phyloP scores from a whole-genome alignment of 2,888 invertebrate species.

The Pandemis corylana region DNA sequence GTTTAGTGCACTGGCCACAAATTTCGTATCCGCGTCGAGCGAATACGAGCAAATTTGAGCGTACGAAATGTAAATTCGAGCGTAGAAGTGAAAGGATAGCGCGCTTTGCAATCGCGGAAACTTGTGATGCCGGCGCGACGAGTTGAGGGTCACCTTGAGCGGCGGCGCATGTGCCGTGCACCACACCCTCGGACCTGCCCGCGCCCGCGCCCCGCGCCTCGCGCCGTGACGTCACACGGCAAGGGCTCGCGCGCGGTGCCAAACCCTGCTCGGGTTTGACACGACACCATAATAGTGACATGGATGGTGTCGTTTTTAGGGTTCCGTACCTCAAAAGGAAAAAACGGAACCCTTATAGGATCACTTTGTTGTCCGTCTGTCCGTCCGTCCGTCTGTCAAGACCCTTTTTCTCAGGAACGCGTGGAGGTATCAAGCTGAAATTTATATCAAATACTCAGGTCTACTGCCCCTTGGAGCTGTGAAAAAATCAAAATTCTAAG shows the following conservation, averaged over 20 bases:
- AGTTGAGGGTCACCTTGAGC: slow-evolving; percentile 81
- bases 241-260: slow-evolving; percentile 32
- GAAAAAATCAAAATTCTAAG: too few relatives aligned
- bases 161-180: slow-evolving; percentile 77
- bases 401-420: too few relatives aligned
- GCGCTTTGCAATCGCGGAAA: slow-evolving; percentile 42
- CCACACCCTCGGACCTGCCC: slow-evolving; percentile 74
- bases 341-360: too few relatives aligned
- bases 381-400: too few relatives aligned
- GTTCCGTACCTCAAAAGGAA: too few relatives aligned
- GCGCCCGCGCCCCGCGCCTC: slow-evolving; percentile 44
- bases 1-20: slow-evolving; percentile 72
- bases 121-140: slow-evolving; percentile 61
- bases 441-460: too few relatives aligned
- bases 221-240: slow-evolving; percentile 64
- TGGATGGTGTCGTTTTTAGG: background rate
- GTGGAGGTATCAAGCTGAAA: too few relatives aligned
- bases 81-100: slow-evolving; percentile 70
- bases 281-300: background rate
- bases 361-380: too few relatives aligned
- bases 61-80: slow-evolving; percentile 42
- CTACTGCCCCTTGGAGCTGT: too few relatives aligned
- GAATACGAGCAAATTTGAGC: slow-evolving; percentile 68
- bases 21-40: slow-evolving; percentile 71
- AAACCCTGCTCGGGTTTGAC: background rate